Evolutionary conservation across 2,113 vertebrate genomes (phyloP).

Genomic region (Spea multiplicata): DNA sequence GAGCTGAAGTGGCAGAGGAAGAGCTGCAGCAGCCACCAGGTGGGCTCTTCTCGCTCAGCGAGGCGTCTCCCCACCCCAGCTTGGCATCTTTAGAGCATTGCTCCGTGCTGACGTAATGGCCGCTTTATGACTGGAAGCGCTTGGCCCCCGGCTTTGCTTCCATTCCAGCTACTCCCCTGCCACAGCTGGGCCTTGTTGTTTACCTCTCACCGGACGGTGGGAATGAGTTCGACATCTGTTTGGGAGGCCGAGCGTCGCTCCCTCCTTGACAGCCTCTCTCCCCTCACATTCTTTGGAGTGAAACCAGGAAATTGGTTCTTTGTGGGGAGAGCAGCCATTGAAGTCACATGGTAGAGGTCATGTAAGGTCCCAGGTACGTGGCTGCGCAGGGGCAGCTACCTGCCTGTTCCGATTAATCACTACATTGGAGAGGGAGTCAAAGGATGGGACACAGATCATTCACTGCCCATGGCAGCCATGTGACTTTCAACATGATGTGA

Average conservation of each 20-base stretch:
- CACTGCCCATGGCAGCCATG: too few species aligned
- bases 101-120: background rate
- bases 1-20: too few species aligned
- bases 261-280: background rate
- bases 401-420: background rate
- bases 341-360: background rate
- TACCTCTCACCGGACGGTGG: background rate
- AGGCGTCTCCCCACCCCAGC: background rate
- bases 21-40: background rate
- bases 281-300: conserved; percentile 1
- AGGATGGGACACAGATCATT: background rate
- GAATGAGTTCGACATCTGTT: background rate
- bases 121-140: background rate
- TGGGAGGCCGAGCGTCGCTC: background rate
- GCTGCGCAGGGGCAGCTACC: background rate
- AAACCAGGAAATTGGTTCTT: background rate
- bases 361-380: background rate
- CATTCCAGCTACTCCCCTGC: background rate
- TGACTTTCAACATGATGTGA: too few species aligned
- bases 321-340: background rate
- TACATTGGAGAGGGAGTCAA: background rate
- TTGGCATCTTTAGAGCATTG: background rate
- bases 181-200: too few species aligned
- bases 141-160: background rate
- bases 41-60: background rate